Conservation (phyloP, 2,888 invertebrate species). For the Scaptomyza parva region DNA sequence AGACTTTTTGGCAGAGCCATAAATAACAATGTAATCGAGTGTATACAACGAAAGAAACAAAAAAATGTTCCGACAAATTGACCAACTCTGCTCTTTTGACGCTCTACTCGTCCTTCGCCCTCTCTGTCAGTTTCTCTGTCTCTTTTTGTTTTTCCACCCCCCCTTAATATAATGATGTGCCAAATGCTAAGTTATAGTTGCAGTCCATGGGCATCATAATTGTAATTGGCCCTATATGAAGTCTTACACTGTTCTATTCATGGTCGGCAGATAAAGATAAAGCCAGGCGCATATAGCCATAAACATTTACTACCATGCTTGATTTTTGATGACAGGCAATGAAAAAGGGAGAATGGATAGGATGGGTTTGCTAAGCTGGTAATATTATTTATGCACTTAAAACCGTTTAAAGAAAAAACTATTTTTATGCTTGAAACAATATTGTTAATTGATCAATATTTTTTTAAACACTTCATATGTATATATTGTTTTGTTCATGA, state of each 20-base stretch:
- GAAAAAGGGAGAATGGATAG: background rate
- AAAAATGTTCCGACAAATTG: conserved; percentile 60
- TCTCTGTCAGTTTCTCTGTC: background rate
- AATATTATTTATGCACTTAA: background rate
- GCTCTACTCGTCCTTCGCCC: conserved; percentile 13
- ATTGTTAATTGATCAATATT: no score
- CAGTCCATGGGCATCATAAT: conserved; percentile 43
- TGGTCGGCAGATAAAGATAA: conserved; percentile 34
- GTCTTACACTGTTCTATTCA: conserved; percentile 2
- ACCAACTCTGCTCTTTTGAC: conserved; percentile 52
- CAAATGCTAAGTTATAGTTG: conserved; percentile 70
- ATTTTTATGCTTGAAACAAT: no score
- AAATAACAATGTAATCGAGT: conserved; percentile 77
- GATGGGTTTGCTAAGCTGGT: conserved; percentile 1
- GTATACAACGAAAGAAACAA: conserved; percentile 45
- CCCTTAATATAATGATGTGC: conserved; percentile 36
- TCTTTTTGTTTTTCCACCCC: background rate
- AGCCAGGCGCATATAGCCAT: conserved; percentile 33
- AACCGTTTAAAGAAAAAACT: no score
- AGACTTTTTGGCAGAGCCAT: conserved; percentile 53
- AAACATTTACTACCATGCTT: conserved; percentile 13
- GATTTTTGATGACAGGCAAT: conserved; percentile 4
- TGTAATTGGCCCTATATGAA: conserved; percentile 40
- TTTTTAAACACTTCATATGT: no score
- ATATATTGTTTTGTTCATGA: no score